These are phyloP conservation scores for Diabrotica virgifera DNA, from an alignment of 1,140 invertebrate genomes.

Conservation along the genomic window DNA sequence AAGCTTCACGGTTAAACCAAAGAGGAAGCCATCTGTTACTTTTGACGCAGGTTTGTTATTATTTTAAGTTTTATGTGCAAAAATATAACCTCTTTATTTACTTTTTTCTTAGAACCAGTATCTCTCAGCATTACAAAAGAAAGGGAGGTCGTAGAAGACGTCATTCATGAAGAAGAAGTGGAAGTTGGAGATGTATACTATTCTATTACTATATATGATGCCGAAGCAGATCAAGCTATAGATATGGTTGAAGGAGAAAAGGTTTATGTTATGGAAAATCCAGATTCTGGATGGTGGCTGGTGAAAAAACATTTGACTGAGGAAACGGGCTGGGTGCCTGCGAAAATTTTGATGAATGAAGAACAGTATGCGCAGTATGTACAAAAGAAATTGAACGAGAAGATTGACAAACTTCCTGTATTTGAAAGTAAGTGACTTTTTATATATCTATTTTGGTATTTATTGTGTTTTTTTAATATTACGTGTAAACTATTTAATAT, in stretches of 20 bases:
- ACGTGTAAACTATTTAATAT: neutral
- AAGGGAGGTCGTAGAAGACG: constrained; percentile 50
- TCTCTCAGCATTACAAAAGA: constrained; percentile 58
- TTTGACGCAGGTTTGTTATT: constrained; percentile 61
- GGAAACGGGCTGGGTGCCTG: constrained; percentile 90
- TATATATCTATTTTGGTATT: neutral
- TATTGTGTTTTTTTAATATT: constrained; percentile 4
- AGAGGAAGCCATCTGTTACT: constrained; percentile 57
- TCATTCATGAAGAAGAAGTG: constrained; percentile 51
- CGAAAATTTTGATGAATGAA: constrained; percentile 81
- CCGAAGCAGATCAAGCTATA: constrained; percentile 83
- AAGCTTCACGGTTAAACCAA: constrained; percentile 59
- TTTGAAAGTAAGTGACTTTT: constrained; percentile 76
- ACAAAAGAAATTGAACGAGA: constrained; percentile 84
- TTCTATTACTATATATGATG: constrained; percentile 80
- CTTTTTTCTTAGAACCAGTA: constrained; percentile 53
- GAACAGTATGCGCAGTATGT: constrained; percentile 76
- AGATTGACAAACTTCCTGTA: constrained; percentile 85
- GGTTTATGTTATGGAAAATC: constrained; percentile 79
- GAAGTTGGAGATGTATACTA: constrained; percentile 74
- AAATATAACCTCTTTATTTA: neutral
- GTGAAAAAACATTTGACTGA: constrained; percentile 85
- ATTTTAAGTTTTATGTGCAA: neutral
- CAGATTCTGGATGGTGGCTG: constrained; percentile 87
- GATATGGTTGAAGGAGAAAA: constrained; percentile 87